phyloP scores from a whole-genome alignment of 2,797 vertebrate genomes.

The Tragopan temminckii region DNA sequence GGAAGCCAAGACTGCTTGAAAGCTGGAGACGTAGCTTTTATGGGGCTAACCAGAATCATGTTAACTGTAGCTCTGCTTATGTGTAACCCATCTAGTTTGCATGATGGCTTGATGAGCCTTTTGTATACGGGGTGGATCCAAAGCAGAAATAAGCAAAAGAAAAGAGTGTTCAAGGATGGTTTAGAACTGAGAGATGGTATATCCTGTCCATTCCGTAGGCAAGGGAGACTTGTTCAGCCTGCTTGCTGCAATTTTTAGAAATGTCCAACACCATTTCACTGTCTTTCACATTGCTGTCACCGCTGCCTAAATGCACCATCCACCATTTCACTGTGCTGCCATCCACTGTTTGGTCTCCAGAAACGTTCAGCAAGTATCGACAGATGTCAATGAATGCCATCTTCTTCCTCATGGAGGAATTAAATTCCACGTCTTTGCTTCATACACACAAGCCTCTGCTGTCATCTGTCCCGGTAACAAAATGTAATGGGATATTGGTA shows the following conservation, averaged over 20 bases:
- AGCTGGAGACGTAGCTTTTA: neutral
- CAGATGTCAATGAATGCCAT: neutral
- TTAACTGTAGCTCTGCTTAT: conserved; percentile 8
- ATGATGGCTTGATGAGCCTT: conserved; percentile 1
- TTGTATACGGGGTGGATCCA: conserved; percentile 34
- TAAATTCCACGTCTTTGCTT: neutral
- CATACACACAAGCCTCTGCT: too few relatives aligned
- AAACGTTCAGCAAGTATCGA: neutral
- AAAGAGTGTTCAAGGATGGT: neutral
- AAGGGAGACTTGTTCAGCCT: conserved; percentile 29
- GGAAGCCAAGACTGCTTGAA: neutral
- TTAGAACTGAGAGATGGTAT: neutral
- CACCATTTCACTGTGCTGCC: neutral
- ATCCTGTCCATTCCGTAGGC: neutral
- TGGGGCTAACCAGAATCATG: neutral
- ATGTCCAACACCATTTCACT: neutral
- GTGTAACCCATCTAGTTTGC: conserved; percentile 9
- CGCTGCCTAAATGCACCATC: neutral
- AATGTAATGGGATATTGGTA: too few relatives aligned
- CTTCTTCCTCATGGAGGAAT: too few relatives aligned
- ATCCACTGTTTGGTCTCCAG: neutral
- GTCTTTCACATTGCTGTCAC: too few relatives aligned
- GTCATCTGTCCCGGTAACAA: too few relatives aligned
- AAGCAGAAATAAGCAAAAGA: conserved; percentile 39
- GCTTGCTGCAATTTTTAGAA: neutral